Conservation (phyloP, 2,113 vertebrate genomes). For the Ancistrus triradiatus region DNA sequence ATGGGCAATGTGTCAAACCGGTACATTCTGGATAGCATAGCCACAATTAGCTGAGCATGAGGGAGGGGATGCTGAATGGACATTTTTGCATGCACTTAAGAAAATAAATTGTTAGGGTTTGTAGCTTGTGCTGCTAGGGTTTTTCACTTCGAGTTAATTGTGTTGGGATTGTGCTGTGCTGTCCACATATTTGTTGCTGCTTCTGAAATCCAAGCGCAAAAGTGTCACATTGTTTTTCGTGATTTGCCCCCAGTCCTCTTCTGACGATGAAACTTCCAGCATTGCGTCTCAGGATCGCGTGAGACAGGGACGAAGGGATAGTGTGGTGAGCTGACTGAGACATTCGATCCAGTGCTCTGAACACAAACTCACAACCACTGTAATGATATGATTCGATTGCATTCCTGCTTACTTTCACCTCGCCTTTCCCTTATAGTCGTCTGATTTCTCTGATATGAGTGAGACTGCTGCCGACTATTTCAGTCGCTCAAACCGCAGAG, state of each 20-base stretch:
- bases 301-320: constrained; percentile 71
- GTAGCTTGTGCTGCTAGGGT: too few species aligned
- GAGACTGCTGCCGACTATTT: constrained; percentile 95
- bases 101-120: too few species aligned
- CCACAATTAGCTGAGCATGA: too few species aligned
- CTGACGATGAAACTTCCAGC: constrained; percentile 75
- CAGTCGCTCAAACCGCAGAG: constrained; percentile 84
- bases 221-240: neutral
- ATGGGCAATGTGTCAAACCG: too few species aligned
- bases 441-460: constrained; percentile 80
- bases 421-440: constrained; percentile 63
- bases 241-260: constrained; percentile 66
- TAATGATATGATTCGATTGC: constrained; percentile 7
- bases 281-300: constrained; percentile 70
- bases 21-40: too few species aligned
- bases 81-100: too few species aligned
- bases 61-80: too few species aligned
- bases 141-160: too few species aligned
- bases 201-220: too few species aligned
- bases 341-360: constrained; percentile 7
- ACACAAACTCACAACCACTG: constrained; percentile 1
- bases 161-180: too few species aligned
- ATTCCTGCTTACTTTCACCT: neutral
- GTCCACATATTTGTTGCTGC: too few species aligned
- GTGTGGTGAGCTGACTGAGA: constrained; percentile 73